Evolutionary conservation across 1,140 invertebrate genomes (phyloP).

Genomic region (Zelostemma sp.): DNA sequence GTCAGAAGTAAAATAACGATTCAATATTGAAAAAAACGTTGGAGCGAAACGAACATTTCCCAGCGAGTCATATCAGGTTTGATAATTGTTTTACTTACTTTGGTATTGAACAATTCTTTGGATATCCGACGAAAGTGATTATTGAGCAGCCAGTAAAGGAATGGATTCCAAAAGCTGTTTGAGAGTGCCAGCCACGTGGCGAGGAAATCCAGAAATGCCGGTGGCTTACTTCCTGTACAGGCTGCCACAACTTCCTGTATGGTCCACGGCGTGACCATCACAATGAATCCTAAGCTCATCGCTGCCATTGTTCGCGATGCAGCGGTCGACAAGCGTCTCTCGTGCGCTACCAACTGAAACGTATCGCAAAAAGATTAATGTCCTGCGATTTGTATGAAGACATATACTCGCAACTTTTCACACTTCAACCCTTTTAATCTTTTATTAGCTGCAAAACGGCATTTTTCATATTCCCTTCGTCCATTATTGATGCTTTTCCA

Average conservation of each 20-base stretch:
- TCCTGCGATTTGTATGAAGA: not conserved
- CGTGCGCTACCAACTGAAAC: conserved; percentile 76
- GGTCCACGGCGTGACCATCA: conserved; percentile 89
- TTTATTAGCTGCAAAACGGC: no score
- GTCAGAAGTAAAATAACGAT: no score
- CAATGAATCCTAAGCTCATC: conserved; percentile 89
- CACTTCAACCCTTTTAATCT: not conserved
- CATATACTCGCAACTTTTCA: not conserved
- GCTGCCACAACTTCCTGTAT: conserved; percentile 90
- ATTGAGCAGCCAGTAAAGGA: conserved; percentile 88
- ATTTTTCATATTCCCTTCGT: no score
- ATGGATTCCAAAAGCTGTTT: conserved; percentile 90
- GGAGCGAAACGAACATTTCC: no score
- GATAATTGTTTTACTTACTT: conserved; percentile 71
- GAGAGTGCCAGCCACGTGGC: conserved; percentile 88
- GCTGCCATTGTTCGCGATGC: conserved; percentile 89
- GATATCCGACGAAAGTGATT: conserved; percentile 86
- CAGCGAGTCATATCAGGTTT: no score
- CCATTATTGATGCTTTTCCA: no score
- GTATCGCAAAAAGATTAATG: conserved; percentile 16
- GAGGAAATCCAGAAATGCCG: conserved; percentile 83
- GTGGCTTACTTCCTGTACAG: conserved; percentile 85
- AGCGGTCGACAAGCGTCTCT: conserved; percentile 80
- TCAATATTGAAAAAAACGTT: no score
- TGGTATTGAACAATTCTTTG: conserved; percentile 79